Conservation (phyloP, 2,888 invertebrate genomes). For the Phengaris alcon region DNA sequence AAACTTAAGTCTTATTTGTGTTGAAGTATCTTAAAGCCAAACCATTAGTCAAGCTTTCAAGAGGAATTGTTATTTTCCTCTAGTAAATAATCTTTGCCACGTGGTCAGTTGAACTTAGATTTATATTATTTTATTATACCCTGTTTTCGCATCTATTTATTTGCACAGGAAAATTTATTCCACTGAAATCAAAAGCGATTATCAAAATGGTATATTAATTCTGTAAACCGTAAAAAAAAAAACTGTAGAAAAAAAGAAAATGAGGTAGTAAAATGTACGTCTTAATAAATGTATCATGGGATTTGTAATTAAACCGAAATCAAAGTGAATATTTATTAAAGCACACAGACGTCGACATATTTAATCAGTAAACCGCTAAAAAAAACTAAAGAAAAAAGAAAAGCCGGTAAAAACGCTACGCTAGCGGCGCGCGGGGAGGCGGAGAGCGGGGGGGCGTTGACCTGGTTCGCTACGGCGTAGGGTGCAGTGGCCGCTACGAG, state of each 20-base stretch:
- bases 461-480: constrained; percentile 67
- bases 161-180: no score
- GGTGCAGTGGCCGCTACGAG: constrained; percentile 66
- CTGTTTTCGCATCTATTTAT: no score
- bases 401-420: constrained; percentile 3
- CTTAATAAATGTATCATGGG: neutral
- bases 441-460: constrained; percentile 50
- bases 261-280: neutral
- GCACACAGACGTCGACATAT: neutral
- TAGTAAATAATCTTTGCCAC: neutral
- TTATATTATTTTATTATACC: no score
- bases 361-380: neutral
- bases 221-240: no score
- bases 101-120: neutral
- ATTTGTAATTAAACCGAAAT: constrained; percentile 6
- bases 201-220: no score
- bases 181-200: no score
- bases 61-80: neutral
- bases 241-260: neutral
- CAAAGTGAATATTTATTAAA: neutral
- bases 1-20: no score
- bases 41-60: neutral
- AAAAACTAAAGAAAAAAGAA: neutral
- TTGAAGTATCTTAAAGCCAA: neutral
- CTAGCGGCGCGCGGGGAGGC: constrained; percentile 41